phyloP scores from a whole-genome alignment of 2,888 invertebrate genomes.

The Tineola bisselliella region DNA sequence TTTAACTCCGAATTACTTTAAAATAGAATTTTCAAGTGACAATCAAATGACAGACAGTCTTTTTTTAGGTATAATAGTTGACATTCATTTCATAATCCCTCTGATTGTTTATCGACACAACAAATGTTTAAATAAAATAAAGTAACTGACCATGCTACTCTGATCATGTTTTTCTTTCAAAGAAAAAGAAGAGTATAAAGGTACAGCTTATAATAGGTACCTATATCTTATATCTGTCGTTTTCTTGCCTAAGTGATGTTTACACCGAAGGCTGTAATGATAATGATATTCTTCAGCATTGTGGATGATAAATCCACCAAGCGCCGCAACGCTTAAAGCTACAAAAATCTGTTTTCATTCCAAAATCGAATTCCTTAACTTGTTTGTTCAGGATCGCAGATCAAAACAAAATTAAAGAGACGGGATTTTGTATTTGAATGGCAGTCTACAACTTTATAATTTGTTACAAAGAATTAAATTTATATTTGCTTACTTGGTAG shows the following conservation, averaged over 20 bases:
- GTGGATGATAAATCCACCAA: neutral
- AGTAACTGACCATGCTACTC: too few species aligned
- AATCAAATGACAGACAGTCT: too few species aligned
- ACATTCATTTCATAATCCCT: too few species aligned
- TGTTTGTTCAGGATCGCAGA: constrained; percentile 12
- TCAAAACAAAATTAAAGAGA: constrained; percentile 10
- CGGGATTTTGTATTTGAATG: neutral
- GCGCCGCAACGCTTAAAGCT: neutral
- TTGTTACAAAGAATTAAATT: neutral
- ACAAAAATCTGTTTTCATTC: constrained; percentile 8
- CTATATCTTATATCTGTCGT: too few species aligned
- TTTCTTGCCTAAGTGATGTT: neutral
- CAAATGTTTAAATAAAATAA: too few species aligned
- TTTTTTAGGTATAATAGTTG: too few species aligned
- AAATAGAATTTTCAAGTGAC: too few species aligned
- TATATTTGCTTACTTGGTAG: neutral
- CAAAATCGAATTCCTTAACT: constrained; percentile 13
- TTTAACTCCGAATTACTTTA: too few species aligned
- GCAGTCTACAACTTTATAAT: neutral
- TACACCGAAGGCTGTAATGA: neutral
- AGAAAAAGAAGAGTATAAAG: too few species aligned
- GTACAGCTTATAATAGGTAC: too few species aligned
- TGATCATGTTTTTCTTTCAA: too few species aligned
- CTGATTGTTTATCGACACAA: too few species aligned
- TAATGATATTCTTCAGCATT: neutral